Conservation (phyloP, 2,797 vertebrate genomes). For the Tokudaia tokunoshimensis region DNA sequence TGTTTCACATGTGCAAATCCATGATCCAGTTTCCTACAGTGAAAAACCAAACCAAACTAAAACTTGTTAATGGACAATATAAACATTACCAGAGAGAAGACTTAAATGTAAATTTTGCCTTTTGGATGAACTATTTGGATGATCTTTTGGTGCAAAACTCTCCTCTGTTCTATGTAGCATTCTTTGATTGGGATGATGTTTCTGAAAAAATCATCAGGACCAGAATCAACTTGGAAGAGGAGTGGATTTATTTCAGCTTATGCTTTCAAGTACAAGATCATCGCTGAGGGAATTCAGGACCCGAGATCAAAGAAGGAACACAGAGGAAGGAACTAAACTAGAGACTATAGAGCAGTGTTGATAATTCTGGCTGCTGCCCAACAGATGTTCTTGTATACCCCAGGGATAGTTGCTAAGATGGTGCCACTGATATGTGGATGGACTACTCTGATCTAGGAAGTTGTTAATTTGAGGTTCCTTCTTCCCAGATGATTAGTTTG, state of each 20-base stretch:
- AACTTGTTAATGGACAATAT: background rate
- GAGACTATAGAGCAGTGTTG: background rate
- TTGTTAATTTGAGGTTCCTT: background rate
- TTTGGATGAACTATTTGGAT: background rate
- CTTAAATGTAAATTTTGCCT: background rate
- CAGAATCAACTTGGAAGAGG: background rate
- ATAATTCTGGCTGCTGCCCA: background rate
- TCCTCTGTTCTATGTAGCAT: background rate
- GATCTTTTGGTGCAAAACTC: background rate
- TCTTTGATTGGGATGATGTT: background rate
- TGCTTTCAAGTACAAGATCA: background rate
- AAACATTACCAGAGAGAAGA: background rate
- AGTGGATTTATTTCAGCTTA: background rate
- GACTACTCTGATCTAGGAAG: background rate
- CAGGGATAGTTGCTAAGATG: background rate
- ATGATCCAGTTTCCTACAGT: background rate
- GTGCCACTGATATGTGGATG: background rate
- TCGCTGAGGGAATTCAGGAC: background rate
- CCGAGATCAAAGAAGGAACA: background rate
- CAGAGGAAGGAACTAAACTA: background rate
- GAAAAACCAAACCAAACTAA: background rate
- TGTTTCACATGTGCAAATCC: background rate
- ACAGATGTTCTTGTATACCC: background rate
- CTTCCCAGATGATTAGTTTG: background rate
- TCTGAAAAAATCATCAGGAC: background rate